phyloP scores from a whole-genome alignment of 2,888 invertebrate species.

The Hypselothyrea guttata region DNA sequence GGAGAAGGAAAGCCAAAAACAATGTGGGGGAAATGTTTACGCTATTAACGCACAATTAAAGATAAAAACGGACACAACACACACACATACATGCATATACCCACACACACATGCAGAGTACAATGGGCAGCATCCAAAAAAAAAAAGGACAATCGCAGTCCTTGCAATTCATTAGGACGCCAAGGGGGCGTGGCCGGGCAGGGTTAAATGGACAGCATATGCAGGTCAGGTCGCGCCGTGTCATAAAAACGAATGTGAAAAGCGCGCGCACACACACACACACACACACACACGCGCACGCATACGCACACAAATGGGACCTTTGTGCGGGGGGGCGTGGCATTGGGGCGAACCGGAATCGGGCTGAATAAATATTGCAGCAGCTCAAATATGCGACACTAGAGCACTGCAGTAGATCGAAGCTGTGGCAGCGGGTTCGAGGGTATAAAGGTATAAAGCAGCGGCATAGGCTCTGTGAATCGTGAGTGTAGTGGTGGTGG shows the following conservation, averaged over 20 bases:
- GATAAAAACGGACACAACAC: slow-evolving; percentile 58
- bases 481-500: neutral
- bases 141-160: slow-evolving; percentile 44
- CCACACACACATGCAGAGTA: neutral
- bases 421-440: neutral
- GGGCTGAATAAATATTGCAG: slow-evolving; percentile 63
- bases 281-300: slow-evolving; percentile 18
- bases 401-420: neutral
- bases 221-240: slow-evolving; percentile 58
- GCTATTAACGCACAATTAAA: slow-evolving; percentile 76
- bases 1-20: slow-evolving; percentile 22
- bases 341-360: slow-evolving; percentile 14
- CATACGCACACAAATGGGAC: neutral
- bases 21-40: slow-evolving; percentile 64
- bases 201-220: slow-evolving; percentile 46
- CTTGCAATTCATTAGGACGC: slow-evolving; percentile 66
- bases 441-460: neutral
- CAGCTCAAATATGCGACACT: slow-evolving; percentile 62
- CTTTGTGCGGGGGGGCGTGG: neutral
- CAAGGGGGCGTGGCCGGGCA: slow-evolving; percentile 1
- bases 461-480: neutral
- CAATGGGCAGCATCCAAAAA: slow-evolving; percentile 22
- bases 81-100: slow-evolving; percentile 9
- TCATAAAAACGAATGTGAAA: slow-evolving; percentile 70
- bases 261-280: slow-evolving; percentile 17